These are phyloP conservation scores for Eupithecia subfuscata DNA, from an alignment of 2,888 invertebrate genomes.

Conservation along the genomic window DNA sequence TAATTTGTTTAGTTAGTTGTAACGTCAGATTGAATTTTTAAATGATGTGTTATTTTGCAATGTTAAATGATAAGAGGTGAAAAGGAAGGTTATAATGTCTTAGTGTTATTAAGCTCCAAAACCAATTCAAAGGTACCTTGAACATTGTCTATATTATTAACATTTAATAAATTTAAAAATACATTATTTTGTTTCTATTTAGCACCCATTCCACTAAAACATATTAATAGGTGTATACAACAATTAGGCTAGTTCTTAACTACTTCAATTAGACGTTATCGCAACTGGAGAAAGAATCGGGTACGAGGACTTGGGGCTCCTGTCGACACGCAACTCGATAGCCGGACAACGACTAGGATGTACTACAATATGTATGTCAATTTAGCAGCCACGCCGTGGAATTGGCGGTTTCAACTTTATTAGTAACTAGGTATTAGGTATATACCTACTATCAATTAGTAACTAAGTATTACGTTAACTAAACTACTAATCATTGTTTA, in stretches of 20 bases:
- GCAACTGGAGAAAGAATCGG: not conserved
- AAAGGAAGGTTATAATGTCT: constrained; percentile 77
- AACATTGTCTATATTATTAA: constrained; percentile 85
- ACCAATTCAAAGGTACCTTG: constrained; percentile 84
- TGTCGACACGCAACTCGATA: too few relatives aligned
- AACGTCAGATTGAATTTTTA: constrained; percentile 73
- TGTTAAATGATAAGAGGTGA: constrained; percentile 77
- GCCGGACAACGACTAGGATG: too few relatives aligned
- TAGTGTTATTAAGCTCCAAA: constrained; percentile 82
- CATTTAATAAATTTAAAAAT: constrained; percentile 83
- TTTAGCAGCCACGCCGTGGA: too few relatives aligned
- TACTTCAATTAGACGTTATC: not conserved
- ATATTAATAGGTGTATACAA: not conserved
- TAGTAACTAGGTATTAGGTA: too few relatives aligned
- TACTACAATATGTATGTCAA: too few relatives aligned
- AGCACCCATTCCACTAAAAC: constrained; percentile 21
- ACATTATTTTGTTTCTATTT: constrained; percentile 54
- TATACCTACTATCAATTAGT: too few relatives aligned
- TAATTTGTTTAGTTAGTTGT: constrained; percentile 72
- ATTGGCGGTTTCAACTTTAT: too few relatives aligned
- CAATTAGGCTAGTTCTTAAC: not conserved
- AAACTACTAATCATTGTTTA: too few relatives aligned
- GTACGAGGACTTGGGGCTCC: too few relatives aligned
- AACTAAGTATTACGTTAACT: too few relatives aligned
- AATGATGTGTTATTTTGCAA: constrained; percentile 80